These are phyloP conservation scores for Tenthredo distinguenda DNA, from an alignment of 2,888 invertebrate genomes.

Conservation along the genomic window DNA sequence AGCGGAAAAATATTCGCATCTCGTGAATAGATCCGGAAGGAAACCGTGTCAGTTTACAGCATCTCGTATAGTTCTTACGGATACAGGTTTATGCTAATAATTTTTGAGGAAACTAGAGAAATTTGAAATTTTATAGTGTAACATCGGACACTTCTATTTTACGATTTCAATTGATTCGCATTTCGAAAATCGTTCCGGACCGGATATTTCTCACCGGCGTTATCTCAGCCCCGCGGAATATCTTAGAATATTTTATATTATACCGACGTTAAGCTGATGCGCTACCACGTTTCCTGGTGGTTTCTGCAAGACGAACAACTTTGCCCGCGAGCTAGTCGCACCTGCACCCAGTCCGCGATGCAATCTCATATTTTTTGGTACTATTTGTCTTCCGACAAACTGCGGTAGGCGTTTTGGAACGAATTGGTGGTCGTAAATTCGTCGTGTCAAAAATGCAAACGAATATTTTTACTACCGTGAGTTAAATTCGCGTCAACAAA, in stretches of 20 bases:
- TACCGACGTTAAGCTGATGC: conserved; percentile 45
- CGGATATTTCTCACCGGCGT: conserved; percentile 55
- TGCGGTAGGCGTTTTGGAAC: conserved; percentile 14
- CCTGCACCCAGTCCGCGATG: background rate
- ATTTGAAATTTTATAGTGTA: conserved; percentile 60
- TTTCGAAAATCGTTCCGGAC: conserved; percentile 58
- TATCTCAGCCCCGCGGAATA: conserved; percentile 59
- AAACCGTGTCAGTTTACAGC: background rate
- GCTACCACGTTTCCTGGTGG: background rate
- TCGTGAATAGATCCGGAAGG: background rate
- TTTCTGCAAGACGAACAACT: conserved; percentile 36
- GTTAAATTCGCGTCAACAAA: background rate
- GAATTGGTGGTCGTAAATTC: background rate
- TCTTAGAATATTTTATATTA: conserved; percentile 68
- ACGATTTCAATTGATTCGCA: conserved; percentile 62
- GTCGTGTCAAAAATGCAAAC: background rate
- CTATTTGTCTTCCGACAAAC: conserved; percentile 1
- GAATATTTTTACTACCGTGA: conserved; percentile 6
- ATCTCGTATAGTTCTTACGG: background rate
- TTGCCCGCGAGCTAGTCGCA: background rate
- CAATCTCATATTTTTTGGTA: background rate
- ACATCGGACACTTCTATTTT: conserved; percentile 8
- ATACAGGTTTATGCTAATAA: conserved; percentile 60
- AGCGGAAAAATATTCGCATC: background rate
- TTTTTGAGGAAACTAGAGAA: conserved; percentile 53